phyloP scores from a whole-genome alignment of 2,113 vertebrate genomes.

The Xenopus tropicalis region UCB_Xtro_10.0 CM004443.2:84557001-84557500 shows the following conservation, averaged over 20 bases:
- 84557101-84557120: slow-evolving; percentile 23
- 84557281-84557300: slow-evolving; percentile 2
- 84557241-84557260: background rate
- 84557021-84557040: slow-evolving; percentile 40
- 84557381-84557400: slow-evolving; percentile 31
- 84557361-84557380: slow-evolving; percentile 24
- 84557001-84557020: slow-evolving; percentile 27
- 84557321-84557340: slow-evolving; percentile 24
- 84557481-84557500: slow-evolving; percentile 27
- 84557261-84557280: background rate
- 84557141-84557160: slow-evolving; percentile 20
- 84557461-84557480: slow-evolving; percentile 19
- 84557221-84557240: slow-evolving; percentile 3
- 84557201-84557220: slow-evolving; percentile 6
- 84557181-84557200: slow-evolving; percentile 38
- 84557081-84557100: slow-evolving; percentile 30
- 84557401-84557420: background rate
- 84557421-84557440: background rate
- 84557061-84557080: slow-evolving; percentile 33
- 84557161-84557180: slow-evolving; percentile 18
- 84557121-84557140: slow-evolving; percentile 24
- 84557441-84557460: slow-evolving; percentile 1
- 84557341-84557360: background rate
- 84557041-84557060: slow-evolving; percentile 38
- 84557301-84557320: slow-evolving; percentile 38